Evolutionary conservation across 2,797 vertebrate species (phyloP).

Genomic region (Anguilla obscura): DNA sequence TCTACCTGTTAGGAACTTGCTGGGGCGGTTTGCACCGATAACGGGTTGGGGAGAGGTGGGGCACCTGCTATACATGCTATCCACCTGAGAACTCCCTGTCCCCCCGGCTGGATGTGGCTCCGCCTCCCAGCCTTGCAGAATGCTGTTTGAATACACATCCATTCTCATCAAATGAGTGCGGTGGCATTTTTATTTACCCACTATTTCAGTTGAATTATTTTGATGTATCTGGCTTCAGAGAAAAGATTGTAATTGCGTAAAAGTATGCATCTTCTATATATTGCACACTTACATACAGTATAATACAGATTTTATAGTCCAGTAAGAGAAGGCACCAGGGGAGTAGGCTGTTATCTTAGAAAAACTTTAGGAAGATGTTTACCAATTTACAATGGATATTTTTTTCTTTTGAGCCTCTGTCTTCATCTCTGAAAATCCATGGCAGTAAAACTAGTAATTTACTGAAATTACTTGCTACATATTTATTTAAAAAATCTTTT

Average conservation of each 20-base stretch:
- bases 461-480: conserved; percentile 33
- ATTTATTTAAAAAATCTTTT: not conserved
- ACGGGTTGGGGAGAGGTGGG: not conserved
- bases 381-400: conserved; percentile 4
- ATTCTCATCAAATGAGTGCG: not conserved
- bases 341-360: conserved; percentile 7
- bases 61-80: not conserved
- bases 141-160: not conserved
- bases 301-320: not conserved
- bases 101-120: not conserved
- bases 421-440: conserved; percentile 53
- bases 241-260: not conserved
- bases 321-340: not conserved
- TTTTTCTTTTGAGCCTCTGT: conserved; percentile 50
- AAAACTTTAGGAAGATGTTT: not conserved
- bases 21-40: not conserved
- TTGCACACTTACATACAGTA: not conserved
- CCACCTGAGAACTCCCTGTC: not conserved
- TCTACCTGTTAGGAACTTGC: conserved; percentile 12
- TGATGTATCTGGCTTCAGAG: not conserved
- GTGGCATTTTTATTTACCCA: not conserved
- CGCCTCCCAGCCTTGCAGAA: not conserved
- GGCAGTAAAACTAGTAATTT: conserved; percentile 43
- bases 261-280: not conserved
- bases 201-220: not conserved